Evolutionary conservation across 2,113 vertebrate species (phyloP).

Genomic region (Redunca redunca): DNA sequence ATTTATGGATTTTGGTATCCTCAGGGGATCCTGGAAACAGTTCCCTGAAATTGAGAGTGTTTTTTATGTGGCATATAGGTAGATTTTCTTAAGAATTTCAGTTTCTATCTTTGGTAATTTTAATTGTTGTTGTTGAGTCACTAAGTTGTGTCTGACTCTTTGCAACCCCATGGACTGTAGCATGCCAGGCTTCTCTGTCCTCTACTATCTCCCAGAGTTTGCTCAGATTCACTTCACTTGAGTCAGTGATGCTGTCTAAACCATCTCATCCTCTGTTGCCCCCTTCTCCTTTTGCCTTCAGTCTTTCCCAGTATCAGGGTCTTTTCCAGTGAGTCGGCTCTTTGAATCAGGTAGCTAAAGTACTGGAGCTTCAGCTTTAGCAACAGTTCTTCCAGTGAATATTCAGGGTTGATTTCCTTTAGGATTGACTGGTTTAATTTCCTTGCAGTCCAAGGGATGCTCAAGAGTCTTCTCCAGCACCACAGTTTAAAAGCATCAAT

Average conservation of each 20-base stretch:
- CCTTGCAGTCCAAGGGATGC: background rate
- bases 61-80: background rate
- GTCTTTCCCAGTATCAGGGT: background rate
- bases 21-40: background rate
- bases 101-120: background rate
- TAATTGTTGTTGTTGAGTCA: background rate
- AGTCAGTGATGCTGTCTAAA: background rate
- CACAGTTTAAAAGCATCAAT: background rate
- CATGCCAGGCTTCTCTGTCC: background rate
- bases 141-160: background rate
- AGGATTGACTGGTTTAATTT: background rate
- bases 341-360: background rate
- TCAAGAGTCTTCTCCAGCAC: background rate
- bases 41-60: background rate
- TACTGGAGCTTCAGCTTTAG: background rate
- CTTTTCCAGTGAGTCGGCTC: background rate
- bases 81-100: background rate
- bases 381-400: background rate
- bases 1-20: background rate
- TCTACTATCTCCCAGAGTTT: background rate
- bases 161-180: background rate
- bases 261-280: background rate
- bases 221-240: background rate
- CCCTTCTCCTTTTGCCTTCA: background rate
- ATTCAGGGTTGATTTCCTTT: background rate